phyloP scores from a whole-genome alignment of 1,140 invertebrate genomes.

The Ctenoplectra terminalis region DNA sequence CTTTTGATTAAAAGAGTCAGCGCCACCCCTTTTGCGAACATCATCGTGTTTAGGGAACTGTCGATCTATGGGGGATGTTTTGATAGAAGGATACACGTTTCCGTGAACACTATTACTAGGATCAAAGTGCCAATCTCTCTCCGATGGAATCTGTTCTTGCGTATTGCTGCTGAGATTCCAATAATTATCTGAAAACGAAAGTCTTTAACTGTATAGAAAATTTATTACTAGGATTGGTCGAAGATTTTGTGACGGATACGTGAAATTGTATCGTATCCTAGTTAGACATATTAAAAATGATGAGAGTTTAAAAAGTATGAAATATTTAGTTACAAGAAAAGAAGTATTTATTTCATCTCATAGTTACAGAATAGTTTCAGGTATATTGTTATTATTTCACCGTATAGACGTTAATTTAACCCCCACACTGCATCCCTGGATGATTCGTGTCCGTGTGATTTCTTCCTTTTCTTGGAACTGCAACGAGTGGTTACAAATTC shows the following conservation, averaged over 20 bases:
- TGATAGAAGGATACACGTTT: background rate
- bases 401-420: background rate
- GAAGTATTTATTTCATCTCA: background rate
- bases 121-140: background rate
- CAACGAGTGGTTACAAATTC: slow-evolving; percentile 3
- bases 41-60: too few relatives aligned
- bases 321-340: background rate
- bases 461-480: background rate
- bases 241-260: too few relatives aligned
- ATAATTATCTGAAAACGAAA: slow-evolving; percentile 22
- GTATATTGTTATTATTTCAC: background rate
- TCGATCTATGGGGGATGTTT: background rate
- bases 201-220: background rate
- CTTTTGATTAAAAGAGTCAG: slow-evolving; percentile 18
- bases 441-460: background rate
- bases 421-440: slow-evolving; percentile 8
- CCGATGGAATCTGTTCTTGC: background rate
- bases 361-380: background rate
- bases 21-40: slow-evolving; percentile 47
- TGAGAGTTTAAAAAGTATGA: background rate
- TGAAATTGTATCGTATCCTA: too few relatives aligned
- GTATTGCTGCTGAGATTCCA: background rate
- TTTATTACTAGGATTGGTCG: background rate
- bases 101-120: background rate
- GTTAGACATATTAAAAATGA: too few relatives aligned